A percentile compares a stretch with the other conserved stretches of the same genome.
phyloP scores from a whole-genome alignment of 2,797 vertebrate genomes.

The Scomberomorus guttatus region DNA sequence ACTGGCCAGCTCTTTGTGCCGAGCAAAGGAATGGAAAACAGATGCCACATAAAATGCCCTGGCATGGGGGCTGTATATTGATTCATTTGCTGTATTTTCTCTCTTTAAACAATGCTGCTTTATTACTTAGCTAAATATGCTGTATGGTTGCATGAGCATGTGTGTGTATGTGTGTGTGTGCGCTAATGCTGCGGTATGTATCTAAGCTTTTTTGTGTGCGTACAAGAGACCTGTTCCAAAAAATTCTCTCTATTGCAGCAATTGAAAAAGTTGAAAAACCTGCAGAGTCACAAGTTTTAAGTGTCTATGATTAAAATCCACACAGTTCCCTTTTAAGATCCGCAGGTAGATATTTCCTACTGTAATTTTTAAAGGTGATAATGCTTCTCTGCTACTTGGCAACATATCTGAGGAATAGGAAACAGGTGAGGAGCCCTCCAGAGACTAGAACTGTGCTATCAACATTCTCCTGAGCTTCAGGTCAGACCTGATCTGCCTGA shows the following conservation, averaged over 20 bases:
- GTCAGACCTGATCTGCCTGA: conserved; percentile 37
- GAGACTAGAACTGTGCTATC: conserved; percentile 35
- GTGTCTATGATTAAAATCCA: conserved; percentile 38
- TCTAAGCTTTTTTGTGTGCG: conserved; percentile 39
- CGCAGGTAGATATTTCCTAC: conserved; percentile 25
- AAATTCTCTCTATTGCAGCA: conserved; percentile 21
- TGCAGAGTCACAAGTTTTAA: conserved; percentile 23
- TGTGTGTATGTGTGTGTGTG: conserved; percentile 7
- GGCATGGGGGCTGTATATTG: conserved; percentile 79
- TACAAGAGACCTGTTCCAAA: conserved; percentile 27
- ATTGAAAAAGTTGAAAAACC: conserved; percentile 33
- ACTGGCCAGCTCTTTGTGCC: conserved; percentile 81
- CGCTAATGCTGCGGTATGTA: conserved; percentile 34
- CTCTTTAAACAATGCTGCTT: conserved; percentile 85
- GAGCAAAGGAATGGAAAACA: conserved; percentile 85
- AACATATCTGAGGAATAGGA: conserved; percentile 57
- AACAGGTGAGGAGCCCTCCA: conserved; percentile 46
- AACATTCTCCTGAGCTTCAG: conserved; percentile 35
- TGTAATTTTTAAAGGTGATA: conserved; percentile 46
- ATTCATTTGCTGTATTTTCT: conserved; percentile 83
- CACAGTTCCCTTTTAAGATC: conserved; percentile 32
- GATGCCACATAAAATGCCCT: conserved; percentile 87
- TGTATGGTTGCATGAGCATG: conserved; percentile 72
- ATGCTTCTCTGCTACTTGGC: conserved; percentile 45
- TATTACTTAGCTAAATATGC: conserved; percentile 80